Conservation (phyloP, 1,140 invertebrate species). For the Lycorma delicatula region DNA sequence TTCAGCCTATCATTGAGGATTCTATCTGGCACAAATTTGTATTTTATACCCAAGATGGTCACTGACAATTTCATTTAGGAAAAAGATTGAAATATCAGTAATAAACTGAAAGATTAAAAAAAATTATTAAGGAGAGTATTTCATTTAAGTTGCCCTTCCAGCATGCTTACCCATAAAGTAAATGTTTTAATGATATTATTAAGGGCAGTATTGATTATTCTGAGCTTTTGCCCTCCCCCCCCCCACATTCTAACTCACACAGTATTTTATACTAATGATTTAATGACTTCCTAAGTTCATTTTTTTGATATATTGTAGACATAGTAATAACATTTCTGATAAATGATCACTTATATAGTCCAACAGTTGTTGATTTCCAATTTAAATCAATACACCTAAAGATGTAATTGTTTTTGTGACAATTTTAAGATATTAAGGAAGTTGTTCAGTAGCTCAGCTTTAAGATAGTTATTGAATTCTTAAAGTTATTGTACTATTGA, state of each 20-base stretch:
- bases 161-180: not conserved
- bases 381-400: not conserved
- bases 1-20: no score
- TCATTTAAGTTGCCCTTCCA: not conserved
- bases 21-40: no score
- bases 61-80: no score
- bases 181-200: not conserved
- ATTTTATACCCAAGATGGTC: no score
- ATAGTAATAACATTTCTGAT: not conserved
- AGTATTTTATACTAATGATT: not conserved
- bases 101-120: not conserved
- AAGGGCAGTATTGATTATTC: no score
- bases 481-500: not conserved
- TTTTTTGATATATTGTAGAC: not conserved
- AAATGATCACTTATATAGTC: not conserved
- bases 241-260: not conserved
- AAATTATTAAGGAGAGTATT: not conserved
- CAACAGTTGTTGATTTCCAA: not conserved
- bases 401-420: no score
- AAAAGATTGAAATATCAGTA: not conserved
- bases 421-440: no score
- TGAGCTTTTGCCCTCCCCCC: no score
- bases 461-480: not conserved
- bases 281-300: not conserved
- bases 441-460: no score